phyloP scores from a whole-genome alignment of 2,888 invertebrate genomes.

The Lucinisca nassula region DNA sequence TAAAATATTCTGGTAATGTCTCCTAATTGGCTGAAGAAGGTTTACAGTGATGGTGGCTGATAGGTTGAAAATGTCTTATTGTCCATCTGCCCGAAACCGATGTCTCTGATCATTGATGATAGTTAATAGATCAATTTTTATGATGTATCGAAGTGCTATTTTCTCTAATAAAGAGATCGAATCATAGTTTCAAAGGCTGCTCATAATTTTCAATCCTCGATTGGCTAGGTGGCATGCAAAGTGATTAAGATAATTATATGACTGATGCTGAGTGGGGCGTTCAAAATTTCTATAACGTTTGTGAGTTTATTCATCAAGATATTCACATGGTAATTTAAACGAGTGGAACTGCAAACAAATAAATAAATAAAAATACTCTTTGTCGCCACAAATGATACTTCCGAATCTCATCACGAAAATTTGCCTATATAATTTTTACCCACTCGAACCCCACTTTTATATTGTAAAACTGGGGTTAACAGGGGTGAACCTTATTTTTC shows the following conservation, averaged over 20 bases:
- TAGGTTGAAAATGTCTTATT: not conserved
- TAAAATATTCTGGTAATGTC: not conserved
- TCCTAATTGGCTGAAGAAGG: not conserved
- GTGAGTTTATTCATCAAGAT: no score
- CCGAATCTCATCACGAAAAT: no score
- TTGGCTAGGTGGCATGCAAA: not conserved
- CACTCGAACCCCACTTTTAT: no score
- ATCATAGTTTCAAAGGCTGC: constrained; percentile 2
- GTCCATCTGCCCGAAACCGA: not conserved
- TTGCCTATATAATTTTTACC: no score
- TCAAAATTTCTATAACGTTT: not conserved
- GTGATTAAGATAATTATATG: not conserved
- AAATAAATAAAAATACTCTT: not conserved
- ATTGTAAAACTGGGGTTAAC: no score
- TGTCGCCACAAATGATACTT: not conserved
- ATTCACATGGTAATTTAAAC: not conserved
- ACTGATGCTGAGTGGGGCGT: not conserved
- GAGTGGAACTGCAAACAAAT: not conserved
- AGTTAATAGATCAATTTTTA: constrained; percentile 12
- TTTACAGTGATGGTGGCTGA: not conserved
- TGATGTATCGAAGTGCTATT: not conserved
- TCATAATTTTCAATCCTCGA: constrained; percentile 3
- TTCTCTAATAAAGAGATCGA: constrained; percentile 12
- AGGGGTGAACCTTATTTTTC: no score
- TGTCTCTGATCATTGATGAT: not conserved